phyloP scores from a whole-genome alignment of 2,888 invertebrate genomes.

The Empis stercorea region DNA sequence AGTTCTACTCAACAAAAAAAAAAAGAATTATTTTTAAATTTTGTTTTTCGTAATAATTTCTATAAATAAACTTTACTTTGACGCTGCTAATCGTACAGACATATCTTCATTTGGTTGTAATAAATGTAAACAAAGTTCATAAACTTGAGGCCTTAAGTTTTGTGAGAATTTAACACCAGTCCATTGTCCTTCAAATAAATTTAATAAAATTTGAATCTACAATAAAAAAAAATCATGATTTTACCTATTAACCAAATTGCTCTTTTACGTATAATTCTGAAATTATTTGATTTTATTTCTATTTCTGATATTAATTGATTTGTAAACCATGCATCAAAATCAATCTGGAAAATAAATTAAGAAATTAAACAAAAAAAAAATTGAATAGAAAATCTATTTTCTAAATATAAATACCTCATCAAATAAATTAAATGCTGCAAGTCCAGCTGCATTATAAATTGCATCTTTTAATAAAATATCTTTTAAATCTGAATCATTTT shows the following conservation, averaged over 20 bases:
- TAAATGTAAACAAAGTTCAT: constrained; percentile 62
- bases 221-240: constrained; percentile 3
- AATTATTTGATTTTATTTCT: constrained; percentile 67
- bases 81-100: constrained; percentile 77
- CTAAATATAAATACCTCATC: too few relatives aligned
- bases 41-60: not conserved
- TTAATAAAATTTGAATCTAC: not conserved
- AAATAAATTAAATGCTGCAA: constrained; percentile 79
- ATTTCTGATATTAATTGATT: constrained; percentile 70
- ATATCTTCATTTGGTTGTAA: constrained; percentile 68
- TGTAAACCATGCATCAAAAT: constrained; percentile 87
- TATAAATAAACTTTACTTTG: constrained; percentile 37
- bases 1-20: too few relatives aligned
- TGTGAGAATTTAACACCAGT: constrained; percentile 70
- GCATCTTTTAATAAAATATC: constrained; percentile 82
- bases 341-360: constrained; percentile 44
- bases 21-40: too few relatives aligned
- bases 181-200: constrained; percentile 40
- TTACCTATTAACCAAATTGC: constrained; percentile 70
- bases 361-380: constrained; percentile 10
- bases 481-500: constrained; percentile 57
- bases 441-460: constrained; percentile 82
- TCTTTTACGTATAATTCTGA: constrained; percentile 68
- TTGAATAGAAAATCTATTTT: not conserved
- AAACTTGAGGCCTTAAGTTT: constrained; percentile 66